A percentile compares a stretch with the other conserved stretches of the same genome.
phyloP scores from a whole-genome alignment of 2,888 invertebrate species.

The Limnephilus marmoratus region DNA sequence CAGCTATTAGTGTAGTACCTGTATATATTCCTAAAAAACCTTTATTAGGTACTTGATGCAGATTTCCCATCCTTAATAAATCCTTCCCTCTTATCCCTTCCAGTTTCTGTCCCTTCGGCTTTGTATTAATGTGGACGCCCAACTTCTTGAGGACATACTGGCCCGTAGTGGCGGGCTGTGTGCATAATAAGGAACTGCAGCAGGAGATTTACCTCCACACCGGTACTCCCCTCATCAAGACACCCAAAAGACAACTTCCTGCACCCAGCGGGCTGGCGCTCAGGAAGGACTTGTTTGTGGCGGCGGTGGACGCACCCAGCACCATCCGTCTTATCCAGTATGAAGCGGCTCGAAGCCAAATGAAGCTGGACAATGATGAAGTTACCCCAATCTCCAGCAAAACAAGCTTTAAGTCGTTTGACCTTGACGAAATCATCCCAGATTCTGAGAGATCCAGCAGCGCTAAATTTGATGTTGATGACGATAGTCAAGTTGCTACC shows the following conservation, averaged over 20 bases:
- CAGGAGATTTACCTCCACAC: background rate
- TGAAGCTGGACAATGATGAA: background rate
- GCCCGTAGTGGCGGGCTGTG: background rate
- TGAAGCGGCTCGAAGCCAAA: background rate
- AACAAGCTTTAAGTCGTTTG: background rate
- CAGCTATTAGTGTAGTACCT: background rate
- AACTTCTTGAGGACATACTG: conserved; percentile 15
- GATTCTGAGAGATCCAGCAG: background rate
- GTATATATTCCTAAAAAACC: background rate
- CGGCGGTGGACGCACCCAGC: background rate
- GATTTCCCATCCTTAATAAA: background rate
- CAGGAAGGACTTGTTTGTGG: background rate
- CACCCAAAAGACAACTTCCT: too few relatives aligned
- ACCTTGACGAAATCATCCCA: background rate
- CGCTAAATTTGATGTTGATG: background rate
- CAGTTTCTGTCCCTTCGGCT: conserved; percentile 44
- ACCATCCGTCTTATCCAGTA: background rate
- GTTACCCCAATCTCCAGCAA: background rate
- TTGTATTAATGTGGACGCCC: conserved; percentile 12
- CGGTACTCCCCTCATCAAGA: background rate
- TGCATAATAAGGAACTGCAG: background rate
- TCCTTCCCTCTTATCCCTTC: conserved; percentile 41
- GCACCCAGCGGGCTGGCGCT: background rate
- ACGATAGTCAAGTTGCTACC: background rate
- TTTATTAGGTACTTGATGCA: background rate